Evolutionary conservation across 2,888 invertebrate species (phyloP), one percentile per base, ranked within the genome.

Genomic region (Phlogophora meticulosa): DNA sequence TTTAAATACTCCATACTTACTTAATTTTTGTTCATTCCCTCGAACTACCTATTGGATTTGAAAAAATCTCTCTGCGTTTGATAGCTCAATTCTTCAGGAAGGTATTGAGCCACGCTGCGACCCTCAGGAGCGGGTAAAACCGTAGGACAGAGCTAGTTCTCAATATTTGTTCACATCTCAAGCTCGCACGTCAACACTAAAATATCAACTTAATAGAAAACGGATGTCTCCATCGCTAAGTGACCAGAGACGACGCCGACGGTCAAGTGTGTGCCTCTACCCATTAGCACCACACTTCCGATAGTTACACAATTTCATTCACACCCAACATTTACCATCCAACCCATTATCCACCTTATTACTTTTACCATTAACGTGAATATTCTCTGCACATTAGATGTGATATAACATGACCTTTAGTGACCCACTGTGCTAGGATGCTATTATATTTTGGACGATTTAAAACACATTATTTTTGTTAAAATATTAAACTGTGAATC

Each of bases 331-430:
- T 9, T 1, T 0, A n/a, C 45, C 4, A 22, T n/a, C 7, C 46
- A 61, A n/a, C 0, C 24, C 7, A 59, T 48, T 57, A 52, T 24
- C 13, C 1, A n/a, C 48, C 7, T 56, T 69, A 63, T 61, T 36
- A 7, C 1, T 4, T 32, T 7, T 0, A 0, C 1, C 3, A 22
- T 64, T 64, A 43, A 45, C 34, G 1, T 36, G 36, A 46, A 32
- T 24, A 15, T 70, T 0, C 24, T 4, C 17, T 58, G 45, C 15
- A 62, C 7, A 3, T 66, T 17, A 22, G 1, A 7, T 65, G 46
- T 79, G 69, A 79, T 72, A 57, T 79, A 81, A 80, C 61, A 20
- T 70, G 60, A 68, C 60, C 69, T 79, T 60, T 68, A 56, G 24
- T 66, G 76, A 70, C 72, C 67, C 53, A 65, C 45, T 64, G 60